Evolutionary conservation across 2,888 invertebrate species (phyloP).

Genomic region (Tipula helvola): DNA sequence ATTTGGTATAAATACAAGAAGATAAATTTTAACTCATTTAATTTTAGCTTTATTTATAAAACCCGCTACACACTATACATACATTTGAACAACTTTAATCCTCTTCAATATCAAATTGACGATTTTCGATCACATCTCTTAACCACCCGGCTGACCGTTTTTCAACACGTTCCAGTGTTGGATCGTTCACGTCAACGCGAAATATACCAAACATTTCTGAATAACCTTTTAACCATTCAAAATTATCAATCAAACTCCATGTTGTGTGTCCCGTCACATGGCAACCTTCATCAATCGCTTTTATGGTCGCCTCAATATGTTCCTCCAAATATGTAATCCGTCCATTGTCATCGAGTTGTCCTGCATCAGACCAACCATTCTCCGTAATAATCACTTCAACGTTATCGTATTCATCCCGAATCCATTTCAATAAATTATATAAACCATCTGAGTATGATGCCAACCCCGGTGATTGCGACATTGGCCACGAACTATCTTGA

Average conservation of each 20-base stretch:
- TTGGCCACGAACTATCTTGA: not conserved
- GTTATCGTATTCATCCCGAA: not conserved
- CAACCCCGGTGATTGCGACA: too few relatives aligned
- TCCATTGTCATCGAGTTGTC: slow-evolving; percentile 21
- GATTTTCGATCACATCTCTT: not conserved
- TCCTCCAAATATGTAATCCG: not conserved
- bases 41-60: too few relatives aligned
- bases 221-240: slow-evolving; percentile 50
- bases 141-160: not conserved
- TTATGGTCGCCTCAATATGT: slow-evolving; percentile 25
- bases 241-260: slow-evolving; percentile 53
- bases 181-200: not conserved
- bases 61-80: too few relatives aligned
- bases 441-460: not conserved
- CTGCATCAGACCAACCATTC: not conserved
- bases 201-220: slow-evolving; percentile 20
- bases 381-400: not conserved
- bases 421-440: not conserved
- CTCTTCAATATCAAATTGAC: not conserved
- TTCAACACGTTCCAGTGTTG: not conserved
- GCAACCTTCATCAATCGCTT: slow-evolving; percentile 23
- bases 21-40: too few relatives aligned
- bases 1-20: too few relatives aligned
- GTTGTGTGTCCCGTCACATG: slow-evolving; percentile 41
- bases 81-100: too few relatives aligned